Percentiles rank a stretch among this genome's conserved stretches.
Evolutionary conservation across 2,797 vertebrate species (phyloP).

Genomic region (Remorina albescens): DNA sequence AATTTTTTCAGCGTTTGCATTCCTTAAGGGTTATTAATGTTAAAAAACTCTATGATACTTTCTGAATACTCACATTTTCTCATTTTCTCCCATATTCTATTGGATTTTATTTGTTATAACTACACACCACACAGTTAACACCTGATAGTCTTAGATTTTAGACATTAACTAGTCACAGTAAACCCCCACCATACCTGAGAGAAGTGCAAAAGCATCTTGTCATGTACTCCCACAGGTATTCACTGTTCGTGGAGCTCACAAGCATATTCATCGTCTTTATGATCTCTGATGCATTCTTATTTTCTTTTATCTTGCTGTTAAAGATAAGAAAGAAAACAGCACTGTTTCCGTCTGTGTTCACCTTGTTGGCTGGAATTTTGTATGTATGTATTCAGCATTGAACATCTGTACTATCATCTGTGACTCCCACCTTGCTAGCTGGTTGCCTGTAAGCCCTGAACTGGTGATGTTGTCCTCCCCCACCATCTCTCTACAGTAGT

Average conservation of each 20-base stretch:
- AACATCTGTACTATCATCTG: neutral
- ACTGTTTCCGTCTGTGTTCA: neutral
- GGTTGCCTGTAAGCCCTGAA: slow-evolving; percentile 87
- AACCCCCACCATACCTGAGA: slow-evolving; percentile 84
- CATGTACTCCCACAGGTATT: slow-evolving; percentile 98
- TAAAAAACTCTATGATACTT: neutral
- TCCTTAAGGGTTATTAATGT: neutral
- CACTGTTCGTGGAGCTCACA: slow-evolving; percentile 91
- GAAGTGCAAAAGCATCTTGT: slow-evolving; percentile 89
- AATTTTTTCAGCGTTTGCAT: neutral
- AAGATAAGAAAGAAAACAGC: slow-evolving; percentile 17
- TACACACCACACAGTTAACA: neutral
- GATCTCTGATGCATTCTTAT: slow-evolving; percentile 94
- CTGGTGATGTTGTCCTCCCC: slow-evolving; percentile 85
- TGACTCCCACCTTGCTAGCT: slow-evolving; percentile 86
- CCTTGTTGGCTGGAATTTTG: neutral
- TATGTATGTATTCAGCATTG: neutral
- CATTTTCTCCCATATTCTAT: neutral
- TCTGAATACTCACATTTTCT: neutral
- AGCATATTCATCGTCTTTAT: slow-evolving; percentile 95
- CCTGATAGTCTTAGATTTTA: neutral
- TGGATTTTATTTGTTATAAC: neutral
- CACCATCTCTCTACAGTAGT: slow-evolving; percentile 90
- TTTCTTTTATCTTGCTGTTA: slow-evolving; percentile 93
- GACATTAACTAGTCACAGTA: neutral